Percentiles rank a stretch among this genome's conserved stretches.
These are phyloP conservation scores for Phycodurus eques DNA, from an alignment of 2,113 vertebrate species.

Conservation along the genomic window DNA sequence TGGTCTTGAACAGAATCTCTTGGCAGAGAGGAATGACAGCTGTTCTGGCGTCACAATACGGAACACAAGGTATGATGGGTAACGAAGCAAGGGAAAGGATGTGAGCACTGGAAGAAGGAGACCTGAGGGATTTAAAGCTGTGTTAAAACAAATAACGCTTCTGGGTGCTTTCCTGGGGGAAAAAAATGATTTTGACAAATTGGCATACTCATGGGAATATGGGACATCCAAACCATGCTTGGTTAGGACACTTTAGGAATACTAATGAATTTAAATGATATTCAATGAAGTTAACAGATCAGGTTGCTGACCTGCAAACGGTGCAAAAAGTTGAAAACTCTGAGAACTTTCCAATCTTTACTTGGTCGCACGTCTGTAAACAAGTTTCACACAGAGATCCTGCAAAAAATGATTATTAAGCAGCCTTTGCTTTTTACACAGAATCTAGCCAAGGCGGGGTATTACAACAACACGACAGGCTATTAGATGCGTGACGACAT, in stretches of 20 bases:
- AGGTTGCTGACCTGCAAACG: too few relatives aligned
- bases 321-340: too few relatives aligned
- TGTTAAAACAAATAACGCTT: conserved; percentile 10
- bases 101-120: conserved; percentile 15
- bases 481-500: background rate
- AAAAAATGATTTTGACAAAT: background rate
- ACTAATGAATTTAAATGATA: background rate
- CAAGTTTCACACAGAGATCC: too few relatives aligned
- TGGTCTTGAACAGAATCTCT: conserved; percentile 25
- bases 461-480: background rate
- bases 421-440: background rate
- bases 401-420: background rate
- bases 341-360: too few relatives aligned
- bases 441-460: background rate
- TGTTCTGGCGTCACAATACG: conserved; percentile 45
- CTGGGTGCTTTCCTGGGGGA: background rate
- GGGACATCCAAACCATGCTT: background rate
- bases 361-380: too few relatives aligned
- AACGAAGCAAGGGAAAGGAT: conserved; percentile 41
- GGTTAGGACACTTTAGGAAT: background rate
- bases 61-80: conserved; percentile 31
- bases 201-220: background rate
- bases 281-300: background rate
- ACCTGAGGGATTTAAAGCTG: conserved; percentile 5
- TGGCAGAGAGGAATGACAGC: conserved; percentile 53